Percentiles rank a stretch among this genome's conserved stretches.
Evolutionary conservation across 2,113 vertebrate species (phyloP).

Genomic region (Gila orcuttii): DNA sequence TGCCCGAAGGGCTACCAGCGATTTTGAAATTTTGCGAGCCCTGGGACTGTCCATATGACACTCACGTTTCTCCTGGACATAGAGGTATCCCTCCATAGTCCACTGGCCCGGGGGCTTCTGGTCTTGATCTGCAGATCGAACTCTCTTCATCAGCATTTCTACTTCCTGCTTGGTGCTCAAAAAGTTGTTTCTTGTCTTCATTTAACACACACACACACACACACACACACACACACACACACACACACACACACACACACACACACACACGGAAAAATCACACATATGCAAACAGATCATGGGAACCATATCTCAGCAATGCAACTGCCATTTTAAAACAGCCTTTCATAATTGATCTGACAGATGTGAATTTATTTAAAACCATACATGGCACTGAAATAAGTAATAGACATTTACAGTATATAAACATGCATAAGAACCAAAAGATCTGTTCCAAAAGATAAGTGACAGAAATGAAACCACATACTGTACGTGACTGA

Average conservation of each 20-base stretch:
- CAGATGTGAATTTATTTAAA: background rate
- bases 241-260: background rate
- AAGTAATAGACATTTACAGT: background rate
- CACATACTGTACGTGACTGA: no score
- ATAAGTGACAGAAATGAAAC: background rate
- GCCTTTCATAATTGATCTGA: background rate
- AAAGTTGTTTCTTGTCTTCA: constrained; percentile 95
- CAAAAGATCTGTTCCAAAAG: background rate
- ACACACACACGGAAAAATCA: constrained; percentile 43
- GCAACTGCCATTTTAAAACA: background rate
- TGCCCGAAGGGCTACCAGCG: no score
- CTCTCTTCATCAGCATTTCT: constrained; percentile 94
- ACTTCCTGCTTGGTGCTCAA: constrained; percentile 96
- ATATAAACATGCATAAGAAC: background rate
- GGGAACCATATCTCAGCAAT: background rate
- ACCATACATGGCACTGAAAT: background rate
- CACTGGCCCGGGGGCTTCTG: constrained; percentile 90
- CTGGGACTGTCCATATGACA: constrained; percentile 47
- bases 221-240: constrained; percentile 40
- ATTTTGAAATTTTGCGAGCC: no score
- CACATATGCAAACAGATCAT: background rate
- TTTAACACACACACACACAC: background rate
- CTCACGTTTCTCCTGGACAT: constrained; percentile 96
- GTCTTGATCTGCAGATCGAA: constrained; percentile 91
- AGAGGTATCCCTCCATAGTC: constrained; percentile 96